Base-by-base conservation (phyloP, 2,113 vertebrate species). In the Dryoscopus gambensis region DNA sequence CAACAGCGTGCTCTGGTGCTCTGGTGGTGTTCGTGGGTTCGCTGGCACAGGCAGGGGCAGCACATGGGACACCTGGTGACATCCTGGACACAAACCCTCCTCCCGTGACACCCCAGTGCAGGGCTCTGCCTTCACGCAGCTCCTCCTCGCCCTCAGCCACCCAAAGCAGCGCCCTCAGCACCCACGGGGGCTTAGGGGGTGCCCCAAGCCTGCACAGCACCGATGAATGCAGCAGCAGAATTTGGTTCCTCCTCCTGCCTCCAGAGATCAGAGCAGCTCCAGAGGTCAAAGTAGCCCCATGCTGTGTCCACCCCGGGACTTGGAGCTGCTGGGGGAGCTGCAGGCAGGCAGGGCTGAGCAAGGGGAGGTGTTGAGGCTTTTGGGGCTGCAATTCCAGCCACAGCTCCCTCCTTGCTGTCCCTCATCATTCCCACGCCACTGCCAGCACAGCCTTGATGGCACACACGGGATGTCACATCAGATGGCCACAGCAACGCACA, bases 1-100 rank as follows among this genome's bases (percentile, higher is more conserved):
- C 68, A 44, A 1, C 10, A 5, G 3, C 0, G 1, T 4, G 6
- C 22, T 44, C 4, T 7, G 47, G 8, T 13, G 69, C 13, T 46
- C 59, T 57, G 1, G 0, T 15, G 7, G 8, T 25, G n/a, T 9
- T 2, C 9, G 24, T 0, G 0, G n/a, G 13, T 9, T 23, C 13
- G 1, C 11, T 4, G 2, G 63, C 33, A 42, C 1, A 1, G 28
- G 47, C 0, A 0, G 56, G 13, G 5, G 25, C 3, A 3, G 65
- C 40, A 20, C 55, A 1, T 0, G 47, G 77, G 53, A 28, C 68
- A 35, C 9, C 18, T 2, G 24, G 49, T 4, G 73, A 77, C 73
- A 28, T 3, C 37, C 53, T 35, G 59, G 5, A 13, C 0, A 5
- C 9, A 67, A 30, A 15, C n/a, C 59, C 60, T 49, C 19, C n/a